Evolutionary conservation across 2,113 vertebrate species (phyloP).

Genomic region (Dascyllus trimaculatus): DNA sequence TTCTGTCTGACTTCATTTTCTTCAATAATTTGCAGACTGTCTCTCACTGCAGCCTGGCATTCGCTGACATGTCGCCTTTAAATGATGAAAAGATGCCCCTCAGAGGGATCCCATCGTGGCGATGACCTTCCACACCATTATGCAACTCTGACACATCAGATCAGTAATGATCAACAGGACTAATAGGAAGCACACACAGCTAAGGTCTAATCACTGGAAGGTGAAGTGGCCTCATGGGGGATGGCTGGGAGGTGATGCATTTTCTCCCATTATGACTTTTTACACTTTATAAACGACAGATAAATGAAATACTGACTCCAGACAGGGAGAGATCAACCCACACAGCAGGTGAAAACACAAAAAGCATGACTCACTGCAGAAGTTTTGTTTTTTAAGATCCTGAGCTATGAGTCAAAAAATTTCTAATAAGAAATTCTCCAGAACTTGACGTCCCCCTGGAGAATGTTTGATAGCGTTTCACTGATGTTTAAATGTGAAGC

Average conservation of each 20-base stretch:
- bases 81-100: conserved; percentile 54
- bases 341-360: no score
- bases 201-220: conserved; percentile 4
- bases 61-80: conserved; percentile 17
- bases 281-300: no score
- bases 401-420: neutral
- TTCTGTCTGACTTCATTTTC: neutral
- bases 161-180: conserved; percentile 58
- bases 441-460: neutral
- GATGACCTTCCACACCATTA: conserved; percentile 64
- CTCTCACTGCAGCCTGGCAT: neutral
- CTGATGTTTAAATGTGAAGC: neutral
- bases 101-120: conserved; percentile 46
- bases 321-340: neutral
- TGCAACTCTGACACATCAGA: conserved; percentile 33
- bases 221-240: neutral
- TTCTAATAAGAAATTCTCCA: neutral
- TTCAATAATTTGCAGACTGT: neutral
- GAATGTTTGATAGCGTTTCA: neutral
- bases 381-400: neutral
- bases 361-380: neutral
- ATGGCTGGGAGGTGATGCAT: neutral
- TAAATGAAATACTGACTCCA: no score
- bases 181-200: conserved; percentile 40
- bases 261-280: neutral